Base-by-base conservation (phyloP, 2,113 vertebrate genomes). In the Coturnix japonica region DNA sequence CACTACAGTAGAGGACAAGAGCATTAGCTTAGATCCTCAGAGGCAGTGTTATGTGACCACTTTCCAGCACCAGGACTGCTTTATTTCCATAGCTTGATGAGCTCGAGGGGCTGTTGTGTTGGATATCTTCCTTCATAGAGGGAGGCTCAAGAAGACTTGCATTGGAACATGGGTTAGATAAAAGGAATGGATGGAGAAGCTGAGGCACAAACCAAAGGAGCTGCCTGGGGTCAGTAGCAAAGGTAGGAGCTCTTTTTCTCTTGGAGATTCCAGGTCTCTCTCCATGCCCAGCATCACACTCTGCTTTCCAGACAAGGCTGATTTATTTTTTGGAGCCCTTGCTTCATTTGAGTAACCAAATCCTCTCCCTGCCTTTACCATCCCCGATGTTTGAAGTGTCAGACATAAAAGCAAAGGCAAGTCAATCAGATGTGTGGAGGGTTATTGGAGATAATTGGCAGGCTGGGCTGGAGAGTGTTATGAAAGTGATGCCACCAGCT, bases 381-480 rank as follows among this genome's bases (percentile, higher is more conserved):
- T 19, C 64, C 56, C 25, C 0, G 2, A 5, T 51, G 77, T 95
- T 94, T 96, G 95, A 95, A 93, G 92, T 91, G 73, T 82, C 88
- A 86, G 66, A 83, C 88, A 90, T 90, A 86, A 96, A 95, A 95
- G 92, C 80, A 91, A 89, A 90, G 63, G 6, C 80, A 88, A 94
- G 86, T 93, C 90, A 90, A 63, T 94, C 88, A 93, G 77, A 94
- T 33, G 44, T 49, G 73, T 8, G 19, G 44, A 81, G 63, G 70
- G 44, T 80, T 84, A 69, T 79, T 93, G 92, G 90, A 95, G 86
- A 66, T 95, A 96, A 95, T 91, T 95, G 88, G 85, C 13, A 78
- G 56, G 72, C 72, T 83, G 75, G 51, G 33, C 56, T 86, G n/a
- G 12, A 18, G 16, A 86, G 53, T n/a, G 72, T 75, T 63, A 78